A percentile compares a stretch with the other conserved stretches of the same genome.
Evolutionary conservation across 2,888 invertebrate species (phyloP).

Genomic region (Piscicola geometra): DNA sequence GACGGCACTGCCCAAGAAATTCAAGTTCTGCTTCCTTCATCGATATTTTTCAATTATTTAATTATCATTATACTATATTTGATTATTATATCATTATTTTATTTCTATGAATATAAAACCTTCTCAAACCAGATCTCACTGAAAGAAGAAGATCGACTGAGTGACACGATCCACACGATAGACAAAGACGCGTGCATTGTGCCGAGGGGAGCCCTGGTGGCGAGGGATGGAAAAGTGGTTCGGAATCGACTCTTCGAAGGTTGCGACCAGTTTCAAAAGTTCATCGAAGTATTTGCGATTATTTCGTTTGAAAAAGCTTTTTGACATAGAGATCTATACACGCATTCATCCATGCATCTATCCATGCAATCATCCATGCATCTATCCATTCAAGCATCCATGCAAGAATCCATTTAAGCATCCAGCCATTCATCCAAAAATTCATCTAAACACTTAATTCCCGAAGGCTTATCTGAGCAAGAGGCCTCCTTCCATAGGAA

Average conservation of each 20-base stretch:
- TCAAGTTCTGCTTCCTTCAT: too few relatives aligned
- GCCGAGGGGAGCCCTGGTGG: slow-evolving; percentile 73
- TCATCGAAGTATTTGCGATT: too few relatives aligned
- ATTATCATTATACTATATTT: too few relatives aligned
- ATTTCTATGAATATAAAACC: too few relatives aligned
- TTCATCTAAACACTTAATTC: background rate
- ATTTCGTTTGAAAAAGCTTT: too few relatives aligned
- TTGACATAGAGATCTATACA: background rate
- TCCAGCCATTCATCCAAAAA: too few relatives aligned
- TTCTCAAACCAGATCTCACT: slow-evolving; percentile 46
- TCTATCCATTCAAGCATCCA: too few relatives aligned
- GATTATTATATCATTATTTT: too few relatives aligned
- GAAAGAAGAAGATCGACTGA: slow-evolving; percentile 56
- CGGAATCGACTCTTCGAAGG: slow-evolving; percentile 61
- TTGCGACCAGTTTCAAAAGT: background rate
- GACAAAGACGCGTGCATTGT: slow-evolving; percentile 66
- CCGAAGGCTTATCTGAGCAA: slow-evolving; percentile 54
- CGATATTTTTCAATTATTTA: too few relatives aligned
- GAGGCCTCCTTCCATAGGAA: slow-evolving; percentile 63
- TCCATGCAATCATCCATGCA: too few relatives aligned
- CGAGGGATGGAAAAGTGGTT: slow-evolving; percentile 67
- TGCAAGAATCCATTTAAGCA: too few relatives aligned
- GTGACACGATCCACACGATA: slow-evolving; percentile 54
- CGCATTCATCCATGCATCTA: too few relatives aligned
- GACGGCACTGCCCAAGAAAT: background rate